phyloP scores from a whole-genome alignment of 2,888 invertebrate species.

The Ichneumoninae sp. region DNA sequence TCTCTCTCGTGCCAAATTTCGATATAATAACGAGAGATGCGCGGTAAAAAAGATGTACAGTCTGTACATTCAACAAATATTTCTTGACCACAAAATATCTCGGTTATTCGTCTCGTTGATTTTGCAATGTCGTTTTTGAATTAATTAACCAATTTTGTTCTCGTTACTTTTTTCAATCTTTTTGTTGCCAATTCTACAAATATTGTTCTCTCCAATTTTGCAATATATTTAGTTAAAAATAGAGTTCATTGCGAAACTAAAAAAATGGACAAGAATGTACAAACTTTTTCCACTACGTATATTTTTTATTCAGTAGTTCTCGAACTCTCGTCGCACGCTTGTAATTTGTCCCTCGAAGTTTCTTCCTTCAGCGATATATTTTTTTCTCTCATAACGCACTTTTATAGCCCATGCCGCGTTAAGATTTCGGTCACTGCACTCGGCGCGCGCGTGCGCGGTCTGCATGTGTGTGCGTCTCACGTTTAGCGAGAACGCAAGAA shows the following conservation, averaged over 20 bases:
- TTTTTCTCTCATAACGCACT: constrained; percentile 11
- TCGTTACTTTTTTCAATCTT: no score
- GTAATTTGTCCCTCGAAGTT: background rate
- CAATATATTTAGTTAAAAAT: no score
- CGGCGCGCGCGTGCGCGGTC: background rate
- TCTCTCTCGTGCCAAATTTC: constrained; percentile 5
- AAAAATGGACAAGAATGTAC: no score
- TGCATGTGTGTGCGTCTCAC: background rate
- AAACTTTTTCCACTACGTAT: no score
- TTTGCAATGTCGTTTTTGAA: background rate
- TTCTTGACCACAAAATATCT: no score
- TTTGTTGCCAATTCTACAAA: no score
- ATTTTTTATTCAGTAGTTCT: constrained; percentile 22
- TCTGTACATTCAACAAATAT: no score
- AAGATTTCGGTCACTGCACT: constrained; percentile 52
- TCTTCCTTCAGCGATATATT: background rate
- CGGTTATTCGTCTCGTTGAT: no score
- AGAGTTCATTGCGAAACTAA: no score
- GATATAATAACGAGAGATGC: constrained; percentile 14
- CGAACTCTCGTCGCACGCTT: background rate
- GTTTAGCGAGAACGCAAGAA: constrained; percentile 27
- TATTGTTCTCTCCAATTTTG: no score
- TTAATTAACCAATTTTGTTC: no score
- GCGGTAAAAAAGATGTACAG: background rate
- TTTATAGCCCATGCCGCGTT: constrained; percentile 21